A percentile compares a stretch with the other conserved stretches of the same genome.
These are phyloP conservation scores for Cheilosia impressa DNA, from an alignment of 2,888 invertebrate genomes.

Conservation along the genomic window DNA sequence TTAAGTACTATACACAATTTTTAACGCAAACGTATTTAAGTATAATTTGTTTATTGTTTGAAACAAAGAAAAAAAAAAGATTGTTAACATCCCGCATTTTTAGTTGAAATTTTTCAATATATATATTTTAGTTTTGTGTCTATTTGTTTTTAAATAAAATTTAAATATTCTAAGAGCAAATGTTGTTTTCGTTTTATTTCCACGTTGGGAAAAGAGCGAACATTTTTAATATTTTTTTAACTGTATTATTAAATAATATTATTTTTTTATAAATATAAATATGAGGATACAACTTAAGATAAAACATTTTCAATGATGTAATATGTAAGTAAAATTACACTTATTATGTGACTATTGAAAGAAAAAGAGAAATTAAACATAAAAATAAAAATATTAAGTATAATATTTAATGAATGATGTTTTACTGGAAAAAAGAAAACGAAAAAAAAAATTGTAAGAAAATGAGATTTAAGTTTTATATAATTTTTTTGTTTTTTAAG, in stretches of 20 bases:
- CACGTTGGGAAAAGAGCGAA: slow-evolving; percentile 42
- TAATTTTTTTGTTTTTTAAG: slow-evolving; percentile 74
- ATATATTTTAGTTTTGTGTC: slow-evolving; percentile 14
- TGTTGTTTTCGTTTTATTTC: slow-evolving; percentile 60
- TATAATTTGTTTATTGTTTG: slow-evolving; percentile 35
- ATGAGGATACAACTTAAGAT: slow-evolving; percentile 58
- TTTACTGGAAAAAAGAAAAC: slow-evolving; percentile 56
- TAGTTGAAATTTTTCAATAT: slow-evolving; percentile 37
- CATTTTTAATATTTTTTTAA: slow-evolving; percentile 19
- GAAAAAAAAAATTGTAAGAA: slow-evolving; percentile 48
- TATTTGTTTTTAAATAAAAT: slow-evolving; percentile 26
- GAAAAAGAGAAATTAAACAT: slow-evolving; percentile 35
- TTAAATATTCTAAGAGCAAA: slow-evolving; percentile 33
- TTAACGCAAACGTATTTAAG: slow-evolving; percentile 14
- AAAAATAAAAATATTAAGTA: slow-evolving; percentile 37
- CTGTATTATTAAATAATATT: slow-evolving; percentile 45
- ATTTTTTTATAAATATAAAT: slow-evolving; percentile 65
- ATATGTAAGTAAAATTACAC: slow-evolving; percentile 66
- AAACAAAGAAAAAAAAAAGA: slow-evolving; percentile 14
- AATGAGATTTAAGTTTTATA: slow-evolving; percentile 73
- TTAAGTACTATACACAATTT: slow-evolving; percentile 65
- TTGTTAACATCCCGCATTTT: slow-evolving; percentile 42
- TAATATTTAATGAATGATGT: slow-evolving; percentile 66
- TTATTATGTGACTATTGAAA: slow-evolving; percentile 62
- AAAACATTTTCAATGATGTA: slow-evolving; percentile 67